Base-by-base conservation (phyloP, 2,797 vertebrate species). In the Erethizon dorsatum region DNA sequence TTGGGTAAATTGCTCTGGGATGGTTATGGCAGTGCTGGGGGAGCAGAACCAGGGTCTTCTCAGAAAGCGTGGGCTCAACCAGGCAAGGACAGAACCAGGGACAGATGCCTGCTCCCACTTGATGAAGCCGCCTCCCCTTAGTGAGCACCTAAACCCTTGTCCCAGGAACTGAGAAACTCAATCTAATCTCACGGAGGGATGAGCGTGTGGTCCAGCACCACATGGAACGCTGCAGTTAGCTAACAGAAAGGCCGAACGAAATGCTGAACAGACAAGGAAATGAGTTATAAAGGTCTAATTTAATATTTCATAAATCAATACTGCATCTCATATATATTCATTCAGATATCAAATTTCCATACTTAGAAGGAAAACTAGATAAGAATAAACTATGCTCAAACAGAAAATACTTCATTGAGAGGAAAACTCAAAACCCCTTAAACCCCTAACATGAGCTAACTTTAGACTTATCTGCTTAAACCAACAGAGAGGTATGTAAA, bases 341-440 rank as follows among this genome's bases (percentile, higher is more conserved):
- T 67, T 47, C 80, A 83, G 73, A 77, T 59, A 71, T 79, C 79
- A 83, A n/a, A 52, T 71, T 90, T 82, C 84, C 75, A 69, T 18
- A 88, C 31, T 82, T 94, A 57, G 9, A 91, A 87, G 75, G 50
- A 88, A 89, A 95, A 82, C 18, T 2, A 88, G 33, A 41, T 50
- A 57, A 80, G 52, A 93, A 82, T 54, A 86, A 91, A 75, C 22
- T 79, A 45, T 56, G 47, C 33, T 91, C 73, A 71, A 88, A 83
- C 10, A 75, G 87, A 84, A 96, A 89, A 56, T 12, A 83, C 26
- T 73, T 94, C 67, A 50, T 73, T 82, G 79, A 73, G 90, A 83
- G 31, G n/a, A 96, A 37, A 78, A 86, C 9, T 54, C 47, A 61
- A 87, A 79, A 65, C 63, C 37, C 45, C 78, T 94, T 71, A 71